A percentile compares a stretch with the other conserved stretches of the same genome.
Evolutionary conservation across 2,113 vertebrate genomes (phyloP).

Genomic region (Boleophthalmus pectinirostris): DNA sequence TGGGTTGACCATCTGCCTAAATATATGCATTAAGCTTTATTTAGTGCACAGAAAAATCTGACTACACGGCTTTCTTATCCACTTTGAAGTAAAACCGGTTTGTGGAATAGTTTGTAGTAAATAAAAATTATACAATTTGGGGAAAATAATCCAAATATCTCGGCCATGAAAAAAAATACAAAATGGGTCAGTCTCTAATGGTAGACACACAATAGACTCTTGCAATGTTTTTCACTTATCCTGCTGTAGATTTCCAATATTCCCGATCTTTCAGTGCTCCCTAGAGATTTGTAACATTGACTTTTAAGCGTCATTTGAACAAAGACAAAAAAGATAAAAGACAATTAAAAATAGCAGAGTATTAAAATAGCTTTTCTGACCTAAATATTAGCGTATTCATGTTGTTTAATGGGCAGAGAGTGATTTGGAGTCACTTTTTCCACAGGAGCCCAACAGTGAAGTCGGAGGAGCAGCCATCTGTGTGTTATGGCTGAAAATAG

Average conservation of each 20-base stretch:
- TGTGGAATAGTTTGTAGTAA: too few species aligned
- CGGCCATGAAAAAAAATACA: too few species aligned
- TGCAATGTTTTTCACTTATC: conserved; percentile 7
- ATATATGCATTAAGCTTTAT: too few species aligned
- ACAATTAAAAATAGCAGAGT: not conserved
- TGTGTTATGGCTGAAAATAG: conserved; percentile 33
- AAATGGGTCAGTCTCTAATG: too few species aligned
- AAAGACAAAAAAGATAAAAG: not conserved
- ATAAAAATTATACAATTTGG: too few species aligned
- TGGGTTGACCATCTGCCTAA: too few species aligned
- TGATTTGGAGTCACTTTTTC: conserved; percentile 13
- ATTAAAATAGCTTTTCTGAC: conserved; percentile 5
- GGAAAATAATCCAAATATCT: too few species aligned
- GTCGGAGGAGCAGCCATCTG: conserved; percentile 72
- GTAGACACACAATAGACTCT: not conserved
- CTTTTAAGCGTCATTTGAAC: not conserved
- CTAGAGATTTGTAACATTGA: not conserved
- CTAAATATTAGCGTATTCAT: not conserved
- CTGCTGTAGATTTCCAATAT: conserved; percentile 7
- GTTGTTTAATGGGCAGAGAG: conserved; percentile 1
- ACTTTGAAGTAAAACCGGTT: too few species aligned
- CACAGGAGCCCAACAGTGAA: conserved; percentile 65
- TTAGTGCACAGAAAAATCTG: too few species aligned
- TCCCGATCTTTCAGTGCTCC: conserved; percentile 11
- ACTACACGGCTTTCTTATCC: too few species aligned